phyloP scores from a whole-genome alignment of 1,140 invertebrate genomes.

The Dendroctonus ponderosae region DNA sequence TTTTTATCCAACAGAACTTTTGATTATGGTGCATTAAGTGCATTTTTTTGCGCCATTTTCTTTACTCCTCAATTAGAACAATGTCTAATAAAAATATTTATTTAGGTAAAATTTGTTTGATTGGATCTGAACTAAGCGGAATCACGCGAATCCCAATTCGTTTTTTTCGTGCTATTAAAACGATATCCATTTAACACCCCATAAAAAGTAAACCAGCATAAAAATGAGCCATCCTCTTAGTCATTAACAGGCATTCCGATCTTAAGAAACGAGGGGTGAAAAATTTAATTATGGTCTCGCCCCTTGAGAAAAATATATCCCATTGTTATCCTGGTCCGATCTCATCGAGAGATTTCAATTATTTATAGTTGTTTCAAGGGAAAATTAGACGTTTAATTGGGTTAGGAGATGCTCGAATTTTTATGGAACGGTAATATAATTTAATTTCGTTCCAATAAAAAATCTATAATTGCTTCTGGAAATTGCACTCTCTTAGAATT shows the following conservation, averaged over 20 bases:
- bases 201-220: conserved; percentile 28
- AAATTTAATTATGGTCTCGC: conserved; percentile 29
- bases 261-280: conserved; percentile 25
- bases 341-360: conserved; percentile 34
- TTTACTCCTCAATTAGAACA: too few species aligned
- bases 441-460: not conserved
- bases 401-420: conserved; percentile 18
- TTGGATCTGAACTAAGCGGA: too few species aligned
- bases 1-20: too few species aligned
- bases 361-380: conserved; percentile 31
- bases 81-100: too few species aligned
- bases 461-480: too few species aligned
- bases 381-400: conserved; percentile 26
- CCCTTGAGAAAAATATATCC: conserved; percentile 15
- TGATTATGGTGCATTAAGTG: too few species aligned
- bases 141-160: too few species aligned
- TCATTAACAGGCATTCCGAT: conserved; percentile 29
- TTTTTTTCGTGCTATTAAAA: too few species aligned
- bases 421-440: conserved; percentile 3
- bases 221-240: conserved; percentile 27
- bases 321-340: conserved; percentile 27
- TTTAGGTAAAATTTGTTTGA: too few species aligned
- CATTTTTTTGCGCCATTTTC: too few species aligned
- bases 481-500: too few species aligned
- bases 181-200: conserved; percentile 25